Base-by-base conservation (phyloP, 2,888 invertebrate genomes). In the Rhagonycha lutea region DNA sequence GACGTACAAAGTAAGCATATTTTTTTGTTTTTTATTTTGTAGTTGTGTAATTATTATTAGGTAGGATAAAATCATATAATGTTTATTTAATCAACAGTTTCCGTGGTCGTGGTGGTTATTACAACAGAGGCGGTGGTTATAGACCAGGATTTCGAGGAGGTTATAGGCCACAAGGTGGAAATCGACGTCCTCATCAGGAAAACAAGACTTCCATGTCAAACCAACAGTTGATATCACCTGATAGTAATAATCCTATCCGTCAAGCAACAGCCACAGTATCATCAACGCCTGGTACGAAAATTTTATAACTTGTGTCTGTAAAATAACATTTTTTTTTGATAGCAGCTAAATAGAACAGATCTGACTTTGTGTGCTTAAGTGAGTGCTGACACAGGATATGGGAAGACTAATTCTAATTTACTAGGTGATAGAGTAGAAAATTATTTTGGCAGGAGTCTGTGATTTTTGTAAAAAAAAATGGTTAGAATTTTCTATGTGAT, bases 1-100 rank as follows among this genome's bases (percentile, higher is more conserved):
- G 94, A 83, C 93, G 94, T 85, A 95, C 95, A 81, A 92, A 92
- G 89, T 91, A 83, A 87, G 87, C 85, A 24, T 68, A 70, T 10
- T 3, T 10, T 29, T 61, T 24, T n/a, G 29, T 70, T 74, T 70
- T 23, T 63, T 28, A 23, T 18, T 4, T 14, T n/a, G 23, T 2
- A 18, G 18, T 18, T 18, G 18, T 18, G 18, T 18, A 18, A 18
- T 18, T 2, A 18, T 18, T 18, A 18, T 18, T 29, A 32, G 12
- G 1, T 4, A 32, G 11, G 12, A 11, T 32, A 32, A 32, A 12
- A 32, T 32, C 12, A 32, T 5, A 32, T 32, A n/a, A 32, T 5
- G 4, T 47, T 47, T 47, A n/a, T 23, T 68, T 12, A 47, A 70
- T 61, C 70, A 7, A 61, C 78, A 90, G 90, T 83, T 91, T 91